phyloP scores from a whole-genome alignment of 1,140 invertebrate genomes.

The Probaryconus sp. region DNA sequence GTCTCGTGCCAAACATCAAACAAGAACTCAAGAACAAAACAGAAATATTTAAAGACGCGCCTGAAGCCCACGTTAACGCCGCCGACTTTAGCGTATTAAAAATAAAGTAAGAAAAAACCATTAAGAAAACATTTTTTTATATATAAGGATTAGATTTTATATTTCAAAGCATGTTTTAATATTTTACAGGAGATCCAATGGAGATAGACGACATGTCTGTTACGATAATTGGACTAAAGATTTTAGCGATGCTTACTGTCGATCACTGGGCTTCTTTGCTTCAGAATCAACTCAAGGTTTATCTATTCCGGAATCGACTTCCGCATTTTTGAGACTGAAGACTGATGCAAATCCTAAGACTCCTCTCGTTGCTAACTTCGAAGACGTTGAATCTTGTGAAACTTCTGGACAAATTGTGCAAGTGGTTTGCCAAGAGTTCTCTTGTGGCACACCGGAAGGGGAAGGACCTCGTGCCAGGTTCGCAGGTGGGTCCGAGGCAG shows the following conservation, averaged over 20 bases:
- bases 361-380: conserved; percentile 75
- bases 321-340: conserved; percentile 72
- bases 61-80: conserved; percentile 34
- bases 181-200: conserved; percentile 68
- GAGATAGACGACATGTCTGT: conserved; percentile 77
- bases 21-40: conserved; percentile 50
- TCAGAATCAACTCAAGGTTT: conserved; percentile 72
- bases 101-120: conserved; percentile 69
- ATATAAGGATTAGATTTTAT: conserved; percentile 52
- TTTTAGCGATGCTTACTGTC: conserved; percentile 79
- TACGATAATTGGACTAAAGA: conserved; percentile 79
- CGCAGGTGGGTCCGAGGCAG: conserved; percentile 77
- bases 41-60: conserved; percentile 39
- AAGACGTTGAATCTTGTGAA: conserved; percentile 74
- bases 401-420: conserved; percentile 76
- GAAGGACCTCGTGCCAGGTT: conserved; percentile 75
- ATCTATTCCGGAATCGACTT: conserved; percentile 52
- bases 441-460: conserved; percentile 76
- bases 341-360: conserved; percentile 63
- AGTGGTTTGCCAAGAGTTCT: conserved; percentile 80
- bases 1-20: conserved; percentile 69
- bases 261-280: conserved; percentile 78
- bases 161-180: conserved; percentile 4
- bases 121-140: conserved; percentile 11
- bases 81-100: conserved; percentile 62